A percentile compares a stretch with the other conserved stretches of the same genome.
Evolutionary conservation across 2,797 vertebrate genomes (phyloP).

Genomic region (Carapus acus): DNA sequence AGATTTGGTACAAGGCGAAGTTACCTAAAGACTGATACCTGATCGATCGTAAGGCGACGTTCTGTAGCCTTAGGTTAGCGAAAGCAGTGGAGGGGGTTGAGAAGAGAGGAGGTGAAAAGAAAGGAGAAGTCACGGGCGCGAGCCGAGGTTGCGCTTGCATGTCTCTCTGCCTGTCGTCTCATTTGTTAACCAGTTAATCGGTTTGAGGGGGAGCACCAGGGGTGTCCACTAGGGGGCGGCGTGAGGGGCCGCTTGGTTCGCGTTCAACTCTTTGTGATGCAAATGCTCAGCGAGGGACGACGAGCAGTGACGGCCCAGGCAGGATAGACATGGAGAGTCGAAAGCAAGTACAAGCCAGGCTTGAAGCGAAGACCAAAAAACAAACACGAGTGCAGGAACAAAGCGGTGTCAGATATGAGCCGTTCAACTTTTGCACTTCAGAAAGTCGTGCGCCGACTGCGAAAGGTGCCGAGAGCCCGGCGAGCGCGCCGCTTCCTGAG

Average conservation of each 20-base stretch:
- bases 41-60: slow-evolving; percentile 83
- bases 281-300: no score
- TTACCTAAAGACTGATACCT: slow-evolving; percentile 86
- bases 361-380: slow-evolving; percentile 24
- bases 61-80: slow-evolving; percentile 81
- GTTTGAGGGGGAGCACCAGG: no score
- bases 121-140: slow-evolving; percentile 32
- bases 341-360: neutral
- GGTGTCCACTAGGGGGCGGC: neutral
- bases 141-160: neutral
- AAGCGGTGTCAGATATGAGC: slow-evolving; percentile 3
- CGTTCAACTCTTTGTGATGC: no score
- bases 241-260: no score
- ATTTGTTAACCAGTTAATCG: no score
- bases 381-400: slow-evolving; percentile 18
- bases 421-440: slow-evolving; percentile 16
- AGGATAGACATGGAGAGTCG: no score
- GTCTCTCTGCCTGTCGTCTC: no score
- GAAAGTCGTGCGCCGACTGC: slow-evolving; percentile 14
- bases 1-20: slow-evolving; percentile 71
- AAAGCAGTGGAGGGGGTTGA: slow-evolving; percentile 69
- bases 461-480: slow-evolving; percentile 26
- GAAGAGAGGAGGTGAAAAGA: slow-evolving; percentile 58
- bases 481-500: slow-evolving; percentile 21
- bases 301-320: no score